These are phyloP conservation scores for Chionoecetes opilio DNA, from an alignment of 1,140 invertebrate genomes.

Conservation along the genomic window DNA sequence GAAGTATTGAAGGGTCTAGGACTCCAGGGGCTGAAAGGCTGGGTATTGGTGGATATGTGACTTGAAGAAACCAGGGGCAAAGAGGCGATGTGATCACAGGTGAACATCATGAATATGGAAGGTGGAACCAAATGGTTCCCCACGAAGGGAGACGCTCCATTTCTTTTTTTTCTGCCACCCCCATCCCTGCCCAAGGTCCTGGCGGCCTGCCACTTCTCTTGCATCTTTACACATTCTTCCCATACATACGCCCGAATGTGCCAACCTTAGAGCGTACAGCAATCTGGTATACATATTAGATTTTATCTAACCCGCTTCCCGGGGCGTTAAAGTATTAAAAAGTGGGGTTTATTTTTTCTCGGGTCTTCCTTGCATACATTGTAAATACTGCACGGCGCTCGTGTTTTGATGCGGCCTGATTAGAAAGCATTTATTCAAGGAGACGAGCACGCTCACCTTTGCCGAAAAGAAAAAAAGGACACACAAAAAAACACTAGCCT, in stretches of 20 bases:
- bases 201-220: background rate
- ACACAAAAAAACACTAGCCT: background rate
- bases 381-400: background rate
- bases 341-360: background rate
- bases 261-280: background rate
- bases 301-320: background rate
- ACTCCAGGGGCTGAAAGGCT: no score
- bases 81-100: background rate
- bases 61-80: background rate
- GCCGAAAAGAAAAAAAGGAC: background rate
- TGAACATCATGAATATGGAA: background rate
- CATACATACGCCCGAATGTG: background rate
- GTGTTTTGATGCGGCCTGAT: background rate
- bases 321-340: background rate
- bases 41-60: background rate
- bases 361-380: background rate
- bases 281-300: background rate
- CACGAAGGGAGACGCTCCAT: background rate
- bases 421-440: background rate
- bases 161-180: no score
- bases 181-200: background rate
- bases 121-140: background rate
- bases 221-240: conserved; percentile 17
- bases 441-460: background rate
- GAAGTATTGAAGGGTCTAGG: no score